phyloP scores from a whole-genome alignment of 1,140 invertebrate species.

The Macrostomum lignano region DNA sequence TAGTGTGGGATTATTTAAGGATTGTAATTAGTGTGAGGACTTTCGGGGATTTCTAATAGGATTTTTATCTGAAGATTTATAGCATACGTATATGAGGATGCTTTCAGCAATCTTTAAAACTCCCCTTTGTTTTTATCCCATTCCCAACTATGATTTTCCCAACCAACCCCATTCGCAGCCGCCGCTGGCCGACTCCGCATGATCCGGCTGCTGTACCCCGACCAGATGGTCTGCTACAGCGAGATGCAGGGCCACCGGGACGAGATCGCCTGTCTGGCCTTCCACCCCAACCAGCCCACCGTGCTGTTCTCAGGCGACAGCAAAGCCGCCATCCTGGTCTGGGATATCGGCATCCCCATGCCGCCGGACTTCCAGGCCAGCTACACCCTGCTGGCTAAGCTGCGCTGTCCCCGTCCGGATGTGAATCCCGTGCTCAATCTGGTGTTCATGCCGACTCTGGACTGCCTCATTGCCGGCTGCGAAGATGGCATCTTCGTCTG shows the following conservation, averaged over 20 bases:
- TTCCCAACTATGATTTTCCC: no score
- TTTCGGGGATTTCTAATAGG: no score
- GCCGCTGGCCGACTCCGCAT: constrained; percentile 5
- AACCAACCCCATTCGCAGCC: no score
- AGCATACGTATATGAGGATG: no score
- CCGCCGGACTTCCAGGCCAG: constrained; percentile 15
- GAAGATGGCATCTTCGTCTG: constrained; percentile 18
- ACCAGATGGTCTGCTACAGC: constrained; percentile 17
- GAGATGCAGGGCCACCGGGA: constrained; percentile 14
- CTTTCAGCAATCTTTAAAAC: no score
- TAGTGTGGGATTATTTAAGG: no score
- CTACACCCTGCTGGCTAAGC: constrained; percentile 7
- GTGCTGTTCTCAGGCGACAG: constrained; percentile 17
- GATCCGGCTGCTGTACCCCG: constrained; percentile 18
- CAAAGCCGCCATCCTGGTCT: constrained; percentile 18
- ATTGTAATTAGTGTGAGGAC: no score
- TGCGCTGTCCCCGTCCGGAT: constrained; percentile 11
- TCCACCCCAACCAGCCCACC: constrained; percentile 25
- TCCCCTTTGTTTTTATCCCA: no score
- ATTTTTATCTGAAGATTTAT: no score
- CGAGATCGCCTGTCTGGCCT: constrained; percentile 24
- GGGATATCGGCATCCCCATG: constrained; percentile 25
- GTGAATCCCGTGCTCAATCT: constrained; percentile 13
- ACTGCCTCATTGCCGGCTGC: constrained; percentile 15
- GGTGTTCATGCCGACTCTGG: constrained; percentile 9